phyloP scores from a whole-genome alignment of 1,140 invertebrate species.

The Phymastichus coffea region DNA sequence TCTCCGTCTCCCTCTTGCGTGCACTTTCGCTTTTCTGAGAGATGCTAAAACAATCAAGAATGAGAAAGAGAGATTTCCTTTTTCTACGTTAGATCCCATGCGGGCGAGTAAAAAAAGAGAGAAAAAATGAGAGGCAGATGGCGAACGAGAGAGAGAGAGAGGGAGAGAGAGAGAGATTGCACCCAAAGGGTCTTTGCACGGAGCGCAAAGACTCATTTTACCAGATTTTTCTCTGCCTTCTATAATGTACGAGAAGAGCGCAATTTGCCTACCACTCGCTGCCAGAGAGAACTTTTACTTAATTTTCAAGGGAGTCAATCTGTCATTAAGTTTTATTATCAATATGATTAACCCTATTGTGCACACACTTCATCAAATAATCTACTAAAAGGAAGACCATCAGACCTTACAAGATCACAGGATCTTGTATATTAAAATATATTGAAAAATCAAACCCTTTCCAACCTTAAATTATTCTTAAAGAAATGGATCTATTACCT shows the following conservation, averaged over 20 bases:
- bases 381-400: no score
- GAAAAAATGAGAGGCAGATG: not conserved
- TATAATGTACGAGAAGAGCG: not conserved
- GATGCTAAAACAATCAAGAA: not conserved
- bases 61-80: not conserved
- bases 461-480: no score
- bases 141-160: not conserved
- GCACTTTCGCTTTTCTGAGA: conserved; percentile 10
- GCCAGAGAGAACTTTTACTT: not conserved
- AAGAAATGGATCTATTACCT: no score
- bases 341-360: no score
- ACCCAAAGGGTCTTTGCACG: not conserved
- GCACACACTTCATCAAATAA: no score
- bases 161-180: not conserved
- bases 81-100: not conserved
- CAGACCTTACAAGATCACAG: no score
- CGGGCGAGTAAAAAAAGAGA: no score
- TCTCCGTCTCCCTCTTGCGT: not conserved
- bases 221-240: conserved; percentile 4
- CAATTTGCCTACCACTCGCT: not conserved
- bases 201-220: not conserved
- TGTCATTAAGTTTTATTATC: no score
- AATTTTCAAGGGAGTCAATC: no score
- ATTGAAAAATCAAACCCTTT: no score
- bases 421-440: no score